phyloP scores from a whole-genome alignment of 2,888 invertebrate species.

The Oligia strigilis region DNA sequence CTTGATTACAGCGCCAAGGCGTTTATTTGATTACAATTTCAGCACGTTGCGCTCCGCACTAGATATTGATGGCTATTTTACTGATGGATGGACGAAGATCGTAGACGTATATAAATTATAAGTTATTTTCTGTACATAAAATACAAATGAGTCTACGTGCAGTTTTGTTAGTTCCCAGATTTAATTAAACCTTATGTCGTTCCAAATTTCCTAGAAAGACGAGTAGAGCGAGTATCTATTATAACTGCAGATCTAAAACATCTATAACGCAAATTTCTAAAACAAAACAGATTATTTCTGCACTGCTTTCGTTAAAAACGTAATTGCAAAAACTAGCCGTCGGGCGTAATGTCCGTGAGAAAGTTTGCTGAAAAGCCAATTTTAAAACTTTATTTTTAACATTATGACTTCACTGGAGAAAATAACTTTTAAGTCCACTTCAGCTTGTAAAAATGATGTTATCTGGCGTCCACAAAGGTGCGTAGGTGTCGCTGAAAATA shows the following conservation, averaged over 20 bases:
- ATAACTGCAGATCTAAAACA: not conserved
- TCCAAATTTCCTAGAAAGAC: not conserved
- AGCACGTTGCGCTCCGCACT: constrained; percentile 26
- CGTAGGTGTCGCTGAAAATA: constrained; percentile 62
- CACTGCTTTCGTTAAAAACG: not conserved
- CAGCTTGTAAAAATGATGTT: constrained; percentile 24
- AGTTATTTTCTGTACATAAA: constrained; percentile 21
- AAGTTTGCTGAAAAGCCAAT: constrained; percentile 32
- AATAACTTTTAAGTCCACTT: constrained; percentile 36
- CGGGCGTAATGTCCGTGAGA: constrained; percentile 16
- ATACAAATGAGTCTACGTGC: not conserved
- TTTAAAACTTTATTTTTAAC: constrained; percentile 42
- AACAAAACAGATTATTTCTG: constrained; percentile 10
- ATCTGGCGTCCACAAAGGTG: constrained; percentile 59
- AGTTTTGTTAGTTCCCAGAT: not conserved
- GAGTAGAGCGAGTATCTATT: not conserved
- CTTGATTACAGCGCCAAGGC: constrained; percentile 17
- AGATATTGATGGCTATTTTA: constrained; percentile 8
- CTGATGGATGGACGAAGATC: constrained; percentile 19
- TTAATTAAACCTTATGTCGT: not conserved
- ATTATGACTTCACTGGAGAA: constrained; percentile 36
- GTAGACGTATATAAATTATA: constrained; percentile 10
- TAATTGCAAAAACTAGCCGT: constrained; percentile 8
- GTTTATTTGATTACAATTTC: constrained; percentile 23
- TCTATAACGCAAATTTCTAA: not conserved